A percentile compares a stretch with the other conserved stretches of the same genome.
phyloP scores from a whole-genome alignment of 1,140 invertebrate genomes.

The Odontomachus brunneus region DNA sequence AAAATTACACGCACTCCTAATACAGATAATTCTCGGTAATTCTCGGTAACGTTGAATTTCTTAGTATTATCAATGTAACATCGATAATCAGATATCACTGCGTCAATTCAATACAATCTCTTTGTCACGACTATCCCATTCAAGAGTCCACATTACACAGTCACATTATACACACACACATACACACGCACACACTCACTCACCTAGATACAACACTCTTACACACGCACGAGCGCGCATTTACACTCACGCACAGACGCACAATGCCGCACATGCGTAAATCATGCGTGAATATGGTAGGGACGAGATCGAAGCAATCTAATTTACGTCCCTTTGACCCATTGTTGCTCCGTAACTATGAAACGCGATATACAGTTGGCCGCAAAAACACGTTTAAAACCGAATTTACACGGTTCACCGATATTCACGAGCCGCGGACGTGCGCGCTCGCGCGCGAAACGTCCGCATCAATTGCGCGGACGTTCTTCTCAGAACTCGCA shows the following conservation, averaged over 20 bases:
- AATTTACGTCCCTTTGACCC: conserved; percentile 48
- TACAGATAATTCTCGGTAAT: not conserved
- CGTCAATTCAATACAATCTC: conserved; percentile 41
- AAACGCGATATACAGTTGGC: conserved; percentile 37
- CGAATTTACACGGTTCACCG: not conserved
- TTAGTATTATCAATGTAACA: not conserved
- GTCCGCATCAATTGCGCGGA: not conserved
- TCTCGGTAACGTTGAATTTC: not conserved
- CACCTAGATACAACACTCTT: no score
- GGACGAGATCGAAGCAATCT: conserved; percentile 30
- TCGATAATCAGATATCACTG: conserved; percentile 41
- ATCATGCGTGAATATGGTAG: conserved; percentile 21
- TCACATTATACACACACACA: no score
- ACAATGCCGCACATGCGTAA: conserved; percentile 21
- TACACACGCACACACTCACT: not conserved
- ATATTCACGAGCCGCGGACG: no score
- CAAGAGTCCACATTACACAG: conserved; percentile 30
- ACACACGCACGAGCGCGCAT: not conserved
- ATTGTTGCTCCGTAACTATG: conserved; percentile 22
- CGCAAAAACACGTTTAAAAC: conserved; percentile 5
- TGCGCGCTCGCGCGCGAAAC: not conserved
- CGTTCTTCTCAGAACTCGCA: conserved; percentile 21
- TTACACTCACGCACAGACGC: not conserved
- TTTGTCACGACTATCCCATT: conserved; percentile 50
- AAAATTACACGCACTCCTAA: no score